Evolutionary conservation across 2,888 invertebrate species (phyloP), one percentile per base, ranked within the genome.

Genomic region (Phlogophora meticulosa): DNA sequence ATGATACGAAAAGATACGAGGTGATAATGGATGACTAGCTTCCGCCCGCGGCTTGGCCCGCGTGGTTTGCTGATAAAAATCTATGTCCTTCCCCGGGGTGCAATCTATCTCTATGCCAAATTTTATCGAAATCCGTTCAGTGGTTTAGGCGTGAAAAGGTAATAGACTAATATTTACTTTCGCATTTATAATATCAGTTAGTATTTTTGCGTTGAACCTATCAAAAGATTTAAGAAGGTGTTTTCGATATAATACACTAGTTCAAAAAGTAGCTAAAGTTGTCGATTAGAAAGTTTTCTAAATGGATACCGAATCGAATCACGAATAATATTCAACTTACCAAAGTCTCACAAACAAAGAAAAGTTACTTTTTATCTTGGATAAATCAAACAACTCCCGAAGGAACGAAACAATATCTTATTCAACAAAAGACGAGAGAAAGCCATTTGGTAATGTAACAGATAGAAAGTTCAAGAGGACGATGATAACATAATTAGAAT

Each of bases 301-400:
- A 59, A 40, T 11, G 0, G 24, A 42, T 13, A 17, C 40, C 5
- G 2, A 40, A 34, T 13, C 11, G 10, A 66, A 55, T 15, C 13
- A 20, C 13, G 17, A 45, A n/a, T 4, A 28, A 66, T 66, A 52
- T 52, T 38, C 1, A 56, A 67, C n/a, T 38, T 53, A 32, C 20
- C 20, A 9, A 15, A 28, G 5, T 40, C 28, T 28, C 45, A 9
- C 40, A 45, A 71, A 71, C 40, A 56, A 59, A 48, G 3, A 49
- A 17, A 51, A 32, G 7, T 17, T 43, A 38, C 45, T 48, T 72
- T 72, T 49, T 56, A n/a, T 24, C 51, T 52, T 51, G 46, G 34
- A 72, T 66, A 73, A 73, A 72, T 73, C 73, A 60, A 48, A 72
- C 46, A 43, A 49, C 36, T 51, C 52, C 68, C 57, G 13, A 57